These are phyloP conservation scores for Leuciscus idus DNA, from an alignment of 2,113 vertebrate genomes.

Conservation along the genomic window DNA sequence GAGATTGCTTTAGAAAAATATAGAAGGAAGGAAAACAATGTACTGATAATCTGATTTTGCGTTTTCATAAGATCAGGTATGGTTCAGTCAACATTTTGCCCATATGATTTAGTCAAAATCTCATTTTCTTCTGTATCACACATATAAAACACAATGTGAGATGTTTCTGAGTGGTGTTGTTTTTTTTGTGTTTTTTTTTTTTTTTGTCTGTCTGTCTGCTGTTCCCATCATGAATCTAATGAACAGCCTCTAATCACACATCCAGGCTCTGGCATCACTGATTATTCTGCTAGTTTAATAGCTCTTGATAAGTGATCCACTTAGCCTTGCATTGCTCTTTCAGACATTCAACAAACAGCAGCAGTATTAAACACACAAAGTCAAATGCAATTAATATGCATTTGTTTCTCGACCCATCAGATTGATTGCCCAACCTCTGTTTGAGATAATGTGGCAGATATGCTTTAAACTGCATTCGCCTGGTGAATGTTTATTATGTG, in stretches of 20 bases:
- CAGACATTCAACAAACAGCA: slow-evolving; percentile 5
- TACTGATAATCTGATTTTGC: neutral
- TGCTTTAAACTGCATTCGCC: neutral
- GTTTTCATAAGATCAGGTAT: neutral
- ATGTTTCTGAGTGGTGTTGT: neutral
- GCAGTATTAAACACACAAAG: slow-evolving; percentile 1
- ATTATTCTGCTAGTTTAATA: neutral
- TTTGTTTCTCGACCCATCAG: neutral
- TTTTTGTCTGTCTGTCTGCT: neutral
- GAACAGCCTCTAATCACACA: slow-evolving; percentile 9
- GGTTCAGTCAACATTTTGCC: neutral
- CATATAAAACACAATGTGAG: neutral
- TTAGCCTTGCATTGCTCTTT: neutral
- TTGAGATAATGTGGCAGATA: neutral
- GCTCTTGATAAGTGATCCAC: slow-evolving; percentile 16
- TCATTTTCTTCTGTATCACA: neutral
- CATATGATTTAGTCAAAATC: neutral
- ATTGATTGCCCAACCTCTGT: neutral
- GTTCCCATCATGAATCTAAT: neutral
- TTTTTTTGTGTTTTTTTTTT: no score
- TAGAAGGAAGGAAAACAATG: neutral
- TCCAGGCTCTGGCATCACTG: neutral
- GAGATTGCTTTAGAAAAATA: neutral
- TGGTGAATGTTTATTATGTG: slow-evolving; percentile 13
- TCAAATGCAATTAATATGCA: neutral